Evolutionary conservation across 2,797 vertebrate genomes (phyloP), one percentile per base, ranked within the genome.

Genomic region (Crypturellus tataupa): DNA sequence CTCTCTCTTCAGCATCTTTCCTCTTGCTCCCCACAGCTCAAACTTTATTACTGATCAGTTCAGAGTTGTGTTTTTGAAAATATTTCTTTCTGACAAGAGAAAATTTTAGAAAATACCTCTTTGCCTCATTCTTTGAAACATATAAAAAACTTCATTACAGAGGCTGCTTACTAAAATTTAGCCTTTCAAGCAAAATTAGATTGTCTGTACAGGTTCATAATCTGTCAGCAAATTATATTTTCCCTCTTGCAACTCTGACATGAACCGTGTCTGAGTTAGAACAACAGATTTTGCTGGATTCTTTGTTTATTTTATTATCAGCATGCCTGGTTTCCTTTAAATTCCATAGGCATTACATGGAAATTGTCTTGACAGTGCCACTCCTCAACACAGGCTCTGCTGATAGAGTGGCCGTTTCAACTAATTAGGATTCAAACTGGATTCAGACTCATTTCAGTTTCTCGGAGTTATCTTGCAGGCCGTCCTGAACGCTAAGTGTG

Each of bases 281-380:
- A 44, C 0, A 33, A 35, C 6, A 5, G 27, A 7, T n/a, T 70
- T 91, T 62, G 77, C 10, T 60, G 68, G 19, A 67, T 27, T 94
- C 78, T 42, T 12, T 72, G 42, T 46, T 89, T 85, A 67, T 82
- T 93, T 91, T 91, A 62, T 60, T 59, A 92, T 58, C 53, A 84
- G 10, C 5, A 49, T 42, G 42, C 64, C 56, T 84, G 44, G 79
- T 80, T 91, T 93, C 27, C 39, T 59, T 87, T 83, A 78, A 87
- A 72, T 79, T 93, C 35, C 27, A 3, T 9, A 4, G 29, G 18
- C 51, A 83, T 81, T 87, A 56, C 51, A 73, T 23, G 47, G 51
- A 90, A 95, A 64, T 90, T 21, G 71, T 67, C 90, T 80, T 95
- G 86, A 77, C 75, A 77, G 31, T 19, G 42, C 39, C 86, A 47